Evolutionary conservation across 2,113 vertebrate genomes (phyloP).

Genomic region (sheep (Ovis aries)): DNA sequence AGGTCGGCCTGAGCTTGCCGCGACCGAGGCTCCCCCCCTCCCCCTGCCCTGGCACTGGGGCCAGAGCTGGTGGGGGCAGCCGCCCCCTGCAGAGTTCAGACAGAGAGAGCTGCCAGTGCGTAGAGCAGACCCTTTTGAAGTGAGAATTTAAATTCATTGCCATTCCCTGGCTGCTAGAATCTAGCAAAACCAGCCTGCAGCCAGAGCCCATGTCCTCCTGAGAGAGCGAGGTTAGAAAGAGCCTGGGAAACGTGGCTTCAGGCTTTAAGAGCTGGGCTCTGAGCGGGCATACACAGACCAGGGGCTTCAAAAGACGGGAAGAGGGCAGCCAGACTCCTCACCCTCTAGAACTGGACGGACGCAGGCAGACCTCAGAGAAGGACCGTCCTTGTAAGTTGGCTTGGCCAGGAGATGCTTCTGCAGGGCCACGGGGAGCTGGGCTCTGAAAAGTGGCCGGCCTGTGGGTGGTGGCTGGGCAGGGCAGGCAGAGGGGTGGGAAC

Average conservation of each 20-base stretch:
- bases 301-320: neutral
- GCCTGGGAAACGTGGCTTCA: neutral
- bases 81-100: neutral
- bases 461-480: neutral
- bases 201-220: neutral
- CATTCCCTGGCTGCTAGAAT: neutral
- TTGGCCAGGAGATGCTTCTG: neutral
- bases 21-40: neutral
- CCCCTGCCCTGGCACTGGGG: neutral
- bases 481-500: neutral
- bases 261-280: neutral
- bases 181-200: neutral
- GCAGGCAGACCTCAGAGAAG: neutral
- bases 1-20: neutral
- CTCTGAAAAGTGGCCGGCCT: neutral
- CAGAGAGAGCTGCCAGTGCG: neutral
- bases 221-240: neutral
- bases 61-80: neutral
- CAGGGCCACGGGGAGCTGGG: neutral
- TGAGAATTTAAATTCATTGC: neutral
- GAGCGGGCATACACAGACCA: neutral
- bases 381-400: neutral
- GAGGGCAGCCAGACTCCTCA: neutral
- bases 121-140: neutral
- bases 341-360: accelerated